phyloP scores from a whole-genome alignment of 2,113 vertebrate species.

The Tyto alba region DNA sequence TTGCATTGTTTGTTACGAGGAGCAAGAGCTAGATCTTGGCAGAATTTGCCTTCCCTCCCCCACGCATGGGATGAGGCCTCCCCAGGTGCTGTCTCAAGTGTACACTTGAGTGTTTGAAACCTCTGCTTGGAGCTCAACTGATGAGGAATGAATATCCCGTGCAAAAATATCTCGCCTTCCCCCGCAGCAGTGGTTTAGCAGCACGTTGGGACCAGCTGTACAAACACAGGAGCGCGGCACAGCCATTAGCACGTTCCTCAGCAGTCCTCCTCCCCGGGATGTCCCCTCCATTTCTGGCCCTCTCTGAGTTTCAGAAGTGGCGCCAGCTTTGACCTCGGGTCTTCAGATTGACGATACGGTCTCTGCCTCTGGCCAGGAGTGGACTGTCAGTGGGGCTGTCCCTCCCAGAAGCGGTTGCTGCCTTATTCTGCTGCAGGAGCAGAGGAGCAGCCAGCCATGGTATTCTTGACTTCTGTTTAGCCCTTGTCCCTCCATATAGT shows the following conservation, averaged over 20 bases:
- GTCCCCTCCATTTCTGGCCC: neutral
- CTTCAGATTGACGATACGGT: rapidly evolving
- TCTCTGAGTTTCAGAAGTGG: neutral
- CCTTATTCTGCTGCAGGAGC: neutral
- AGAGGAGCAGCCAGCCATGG: rapidly evolving
- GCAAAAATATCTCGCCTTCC: neutral
- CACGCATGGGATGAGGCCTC: neutral
- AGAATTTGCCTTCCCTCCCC: neutral
- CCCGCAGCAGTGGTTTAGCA: rapidly evolving
- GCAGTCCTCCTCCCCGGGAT: rapidly evolving
- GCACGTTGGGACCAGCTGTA: neutral
- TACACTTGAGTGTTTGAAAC: neutral
- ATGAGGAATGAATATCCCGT: neutral
- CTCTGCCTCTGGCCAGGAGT: neutral
- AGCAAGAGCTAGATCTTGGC: neutral
- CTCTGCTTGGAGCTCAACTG: neutral
- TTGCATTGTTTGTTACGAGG: neutral
- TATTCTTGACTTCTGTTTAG: neutral
- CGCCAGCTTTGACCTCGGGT: neutral
- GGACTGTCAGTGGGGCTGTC: neutral
- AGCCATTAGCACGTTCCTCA: neutral
- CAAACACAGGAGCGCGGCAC: neutral
- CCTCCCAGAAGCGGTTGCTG: neutral
- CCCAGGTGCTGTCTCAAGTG: neutral
- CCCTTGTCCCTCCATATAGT: rapidly evolving